Conservation (phyloP, 2,113 vertebrate genomes). For the Bubo bubo region DNA sequence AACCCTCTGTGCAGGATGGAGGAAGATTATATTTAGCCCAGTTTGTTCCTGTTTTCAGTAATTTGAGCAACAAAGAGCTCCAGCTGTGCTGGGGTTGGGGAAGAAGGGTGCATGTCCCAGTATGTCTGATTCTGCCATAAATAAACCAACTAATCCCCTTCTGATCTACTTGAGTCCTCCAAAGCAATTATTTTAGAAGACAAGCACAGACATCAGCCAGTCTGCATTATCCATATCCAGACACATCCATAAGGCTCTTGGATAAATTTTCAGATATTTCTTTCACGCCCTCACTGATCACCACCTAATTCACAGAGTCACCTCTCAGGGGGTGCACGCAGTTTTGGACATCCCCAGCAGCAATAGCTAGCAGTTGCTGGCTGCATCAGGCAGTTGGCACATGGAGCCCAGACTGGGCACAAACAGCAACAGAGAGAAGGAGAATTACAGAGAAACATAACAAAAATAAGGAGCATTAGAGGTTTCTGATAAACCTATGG, state of each 20-base stretch:
- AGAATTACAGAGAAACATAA: not conserved
- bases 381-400: not conserved
- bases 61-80: not conserved
- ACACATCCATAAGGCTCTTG: not conserved
- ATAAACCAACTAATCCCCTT: not conserved
- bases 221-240: not conserved
- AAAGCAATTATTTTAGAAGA: not conserved
- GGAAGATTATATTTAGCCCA: not conserved
- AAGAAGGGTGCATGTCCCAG: not conserved
- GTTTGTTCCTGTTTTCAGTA: not conserved
- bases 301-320: not conserved
- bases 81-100: not conserved
- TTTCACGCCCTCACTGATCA: not conserved
- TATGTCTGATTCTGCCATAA: not conserved
- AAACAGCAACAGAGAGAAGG: not conserved
- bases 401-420: rapidly evolving
- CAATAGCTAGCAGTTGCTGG: not conserved
- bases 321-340: not conserved
- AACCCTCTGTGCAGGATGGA: not conserved
- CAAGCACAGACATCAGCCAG: not conserved
- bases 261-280: not conserved
- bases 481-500: not conserved
- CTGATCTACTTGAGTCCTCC: not conserved
- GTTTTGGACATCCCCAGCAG: not conserved
- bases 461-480: not conserved